Base-by-base conservation (phyloP, 1,140 invertebrate genomes). In the Temnothorax curvispinosus region DNA sequence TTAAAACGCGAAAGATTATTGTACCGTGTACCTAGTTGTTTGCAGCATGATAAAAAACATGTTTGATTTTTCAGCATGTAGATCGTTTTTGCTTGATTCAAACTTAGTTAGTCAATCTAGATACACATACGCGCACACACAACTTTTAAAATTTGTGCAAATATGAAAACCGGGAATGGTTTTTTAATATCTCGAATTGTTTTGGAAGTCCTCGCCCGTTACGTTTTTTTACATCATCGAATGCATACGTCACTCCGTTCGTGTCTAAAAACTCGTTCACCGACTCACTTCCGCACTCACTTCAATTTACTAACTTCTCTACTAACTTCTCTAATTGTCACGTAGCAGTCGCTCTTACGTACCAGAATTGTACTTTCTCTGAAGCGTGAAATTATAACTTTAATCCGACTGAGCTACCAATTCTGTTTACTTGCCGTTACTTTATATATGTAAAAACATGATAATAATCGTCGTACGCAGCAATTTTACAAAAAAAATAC, bases 171-270 rank as follows among this genome's bases (percentile, higher is more conserved):
- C n/a, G 32, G 54, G 75, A 84, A 60, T 84, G 41, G 44, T 74
- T 84, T 84, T 44, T 84, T 27, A 27, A 75, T 84, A 84, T 84
- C 27, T 84, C 80, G 11, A 84, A 84, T 58, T 60, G 67, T 58
- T 72, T 72, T 27, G 67, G 54, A 74, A 74, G 18, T 82, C 75
- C 13, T 50, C n/a, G 80, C 8, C 80, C 18, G 44, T 75, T 74
- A 50, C 32, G 80, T 58, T 60, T 84, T 27, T 84, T 74, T 50
- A 18, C 27, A 11, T 35, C 27, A 56, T 35, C 15, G 54, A 75
- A 67, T 50, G 44, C 41, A 50, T 47, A 44, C 69, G 72, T 84
- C 80, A 41, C 27, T 72, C 78, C 54, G 5, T 56, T 54, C 27
- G 41, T 60, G 80, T 47, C 18, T 15, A 64, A 74, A 84, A 84